Conservation (phyloP, 2,888 invertebrate species). For the Eulithis testata region DNA sequence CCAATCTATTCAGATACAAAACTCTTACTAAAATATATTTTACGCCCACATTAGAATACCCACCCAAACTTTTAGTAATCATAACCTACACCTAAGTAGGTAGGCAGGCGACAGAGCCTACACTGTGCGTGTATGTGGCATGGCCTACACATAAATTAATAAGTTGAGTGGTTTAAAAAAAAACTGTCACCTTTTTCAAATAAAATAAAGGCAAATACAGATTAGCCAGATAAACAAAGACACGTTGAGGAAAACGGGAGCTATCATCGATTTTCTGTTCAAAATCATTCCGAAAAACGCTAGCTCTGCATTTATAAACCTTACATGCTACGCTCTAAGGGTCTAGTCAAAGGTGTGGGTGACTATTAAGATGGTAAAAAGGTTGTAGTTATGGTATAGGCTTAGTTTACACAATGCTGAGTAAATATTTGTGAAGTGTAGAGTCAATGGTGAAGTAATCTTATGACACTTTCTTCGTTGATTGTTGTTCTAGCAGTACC, state of each 20-base stretch:
- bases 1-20: too few relatives aligned
- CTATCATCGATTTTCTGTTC: slow-evolving; percentile 51
- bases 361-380: slow-evolving; percentile 36
- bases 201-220: slow-evolving; percentile 53
- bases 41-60: too few relatives aligned
- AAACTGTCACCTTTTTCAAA: slow-evolving; percentile 36
- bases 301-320: slow-evolving; percentile 32
- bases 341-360: slow-evolving; percentile 3
- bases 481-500: background rate
- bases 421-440: slow-evolving; percentile 68
- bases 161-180: slow-evolving; percentile 9
- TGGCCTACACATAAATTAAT: too few relatives aligned
- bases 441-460: slow-evolving; percentile 65
- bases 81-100: too few relatives aligned
- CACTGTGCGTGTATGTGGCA: too few relatives aligned
- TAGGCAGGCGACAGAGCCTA: too few relatives aligned
- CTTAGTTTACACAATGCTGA: slow-evolving; percentile 65
- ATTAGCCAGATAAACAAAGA: slow-evolving; percentile 72
- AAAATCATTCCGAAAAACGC: slow-evolving; percentile 17
- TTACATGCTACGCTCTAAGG: slow-evolving; percentile 31
- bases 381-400: slow-evolving; percentile 50
- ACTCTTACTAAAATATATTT: too few relatives aligned
- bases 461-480: slow-evolving; percentile 22
- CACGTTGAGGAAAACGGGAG: slow-evolving; percentile 66
- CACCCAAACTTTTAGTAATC: too few relatives aligned